A percentile compares a stretch with the other conserved stretches of the same genome.
These are phyloP conservation scores for Illadopsis cleaveri DNA, from an alignment of 2,113 vertebrate genomes.

Conservation along the genomic window DNA sequence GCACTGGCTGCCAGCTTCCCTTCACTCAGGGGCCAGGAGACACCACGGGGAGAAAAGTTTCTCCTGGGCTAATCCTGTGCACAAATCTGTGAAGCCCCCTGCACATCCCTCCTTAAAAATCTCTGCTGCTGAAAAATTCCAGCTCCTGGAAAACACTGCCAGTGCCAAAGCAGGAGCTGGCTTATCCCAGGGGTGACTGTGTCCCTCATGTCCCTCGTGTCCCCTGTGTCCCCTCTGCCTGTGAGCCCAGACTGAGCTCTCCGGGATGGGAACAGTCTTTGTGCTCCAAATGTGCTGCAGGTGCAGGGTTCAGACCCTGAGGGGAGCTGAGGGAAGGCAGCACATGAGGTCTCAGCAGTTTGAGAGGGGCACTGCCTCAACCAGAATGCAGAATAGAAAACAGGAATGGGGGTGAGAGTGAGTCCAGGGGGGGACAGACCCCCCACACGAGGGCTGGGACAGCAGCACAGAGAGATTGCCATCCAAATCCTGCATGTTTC, in stretches of 20 bases:
- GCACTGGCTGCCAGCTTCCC: background rate
- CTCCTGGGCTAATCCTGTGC: background rate
- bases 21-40: background rate
- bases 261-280: background rate
- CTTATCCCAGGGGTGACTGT: background rate
- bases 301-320: background rate
- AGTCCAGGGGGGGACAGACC: background rate
- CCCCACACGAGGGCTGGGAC: background rate
- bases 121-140: background rate
- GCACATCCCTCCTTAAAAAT: background rate
- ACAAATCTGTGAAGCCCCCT: background rate
- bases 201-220: background rate
- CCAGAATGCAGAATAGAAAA: background rate
- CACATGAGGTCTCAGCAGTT: background rate
- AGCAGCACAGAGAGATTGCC: background rate
- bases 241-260: background rate
- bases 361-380: background rate
- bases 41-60: background rate
- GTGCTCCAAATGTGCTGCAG: background rate
- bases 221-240: background rate
- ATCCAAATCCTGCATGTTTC: background rate
- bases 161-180: background rate
- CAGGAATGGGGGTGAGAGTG: background rate
- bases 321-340: background rate
- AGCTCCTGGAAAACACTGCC: accelerated